Conservation (phyloP, 2,113 vertebrate species). For the Anguilla rostrata region DNA sequence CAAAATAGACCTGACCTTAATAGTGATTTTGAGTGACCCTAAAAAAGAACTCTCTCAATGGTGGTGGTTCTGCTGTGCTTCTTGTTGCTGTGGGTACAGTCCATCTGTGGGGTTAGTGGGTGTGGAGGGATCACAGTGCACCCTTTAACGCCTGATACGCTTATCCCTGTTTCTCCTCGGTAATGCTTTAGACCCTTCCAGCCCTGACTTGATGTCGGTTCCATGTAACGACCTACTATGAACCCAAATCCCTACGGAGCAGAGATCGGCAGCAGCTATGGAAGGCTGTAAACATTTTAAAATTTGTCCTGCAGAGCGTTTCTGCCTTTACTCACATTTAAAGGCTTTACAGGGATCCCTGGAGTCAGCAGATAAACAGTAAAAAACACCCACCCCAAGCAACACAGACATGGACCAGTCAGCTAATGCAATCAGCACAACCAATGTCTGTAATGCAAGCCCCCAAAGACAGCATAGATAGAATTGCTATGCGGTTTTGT, state of each 20-base stretch:
- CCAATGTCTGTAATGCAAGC: background rate
- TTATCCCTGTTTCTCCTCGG: background rate
- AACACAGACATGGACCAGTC: background rate
- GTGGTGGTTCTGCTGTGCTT: slow-evolving; percentile 52
- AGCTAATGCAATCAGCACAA: background rate
- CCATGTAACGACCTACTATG: background rate
- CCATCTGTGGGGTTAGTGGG: slow-evolving; percentile 40
- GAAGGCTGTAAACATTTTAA: background rate
- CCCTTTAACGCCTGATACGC: slow-evolving; percentile 36
- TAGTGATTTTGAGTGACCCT: slow-evolving; percentile 21
- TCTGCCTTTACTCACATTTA: background rate
- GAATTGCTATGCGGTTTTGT: too few species aligned
- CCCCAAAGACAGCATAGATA: too few species aligned
- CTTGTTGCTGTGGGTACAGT: slow-evolving; percentile 56
- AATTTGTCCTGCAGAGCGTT: background rate
- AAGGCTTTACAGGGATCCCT: too few species aligned
- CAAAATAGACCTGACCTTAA: background rate
- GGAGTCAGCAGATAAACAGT: too few species aligned
- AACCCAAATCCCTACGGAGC: background rate
- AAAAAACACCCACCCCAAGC: background rate
- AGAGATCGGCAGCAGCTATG: background rate
- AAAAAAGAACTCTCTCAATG: slow-evolving; percentile 61
- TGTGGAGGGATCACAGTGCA: slow-evolving; percentile 35
- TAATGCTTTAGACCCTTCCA: background rate
- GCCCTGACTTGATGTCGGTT: background rate